Evolutionary conservation across 2,888 invertebrate species (phyloP).

Genomic region (Cepaea hortensis): DNA sequence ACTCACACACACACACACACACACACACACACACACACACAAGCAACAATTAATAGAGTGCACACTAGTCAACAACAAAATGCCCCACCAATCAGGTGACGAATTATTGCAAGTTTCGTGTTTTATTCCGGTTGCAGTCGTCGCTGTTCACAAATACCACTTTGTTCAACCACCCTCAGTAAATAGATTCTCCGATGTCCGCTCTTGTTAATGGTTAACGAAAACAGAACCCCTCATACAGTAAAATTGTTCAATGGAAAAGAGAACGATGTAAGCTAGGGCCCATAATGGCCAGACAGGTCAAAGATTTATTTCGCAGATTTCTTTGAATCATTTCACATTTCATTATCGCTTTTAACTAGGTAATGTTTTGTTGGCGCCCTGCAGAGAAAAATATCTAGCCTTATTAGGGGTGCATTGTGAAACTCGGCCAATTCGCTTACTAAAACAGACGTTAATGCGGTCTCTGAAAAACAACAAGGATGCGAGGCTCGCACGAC

Average conservation of each 20-base stretch:
- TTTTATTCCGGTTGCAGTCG: too few relatives aligned
- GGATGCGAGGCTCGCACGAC: constrained; percentile 39
- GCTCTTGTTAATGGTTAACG: too few relatives aligned
- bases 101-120: too few relatives aligned
- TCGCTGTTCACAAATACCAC: too few relatives aligned
- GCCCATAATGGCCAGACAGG: neutral
- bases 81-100: too few relatives aligned
- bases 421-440: constrained; percentile 32
- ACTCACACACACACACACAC: too few relatives aligned
- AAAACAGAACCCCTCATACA: too few relatives aligned
- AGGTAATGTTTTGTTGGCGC: constrained; percentile 16
- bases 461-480: constrained; percentile 34
- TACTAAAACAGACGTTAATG: constrained; percentile 38
- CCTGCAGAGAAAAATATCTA: constrained; percentile 41
- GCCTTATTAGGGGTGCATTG: constrained; percentile 32
- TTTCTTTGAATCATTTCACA: constrained; percentile 18
- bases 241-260: neutral
- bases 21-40: too few relatives aligned
- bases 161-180: too few relatives aligned
- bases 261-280: neutral
- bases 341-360: constrained; percentile 28
- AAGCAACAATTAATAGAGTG: too few relatives aligned
- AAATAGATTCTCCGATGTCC: too few relatives aligned
- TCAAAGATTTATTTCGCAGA: constrained; percentile 12
- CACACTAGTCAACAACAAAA: too few relatives aligned